Evolutionary conservation across 2,888 invertebrate genomes (phyloP).

Genomic region (Orchesellides sinensis): DNA sequence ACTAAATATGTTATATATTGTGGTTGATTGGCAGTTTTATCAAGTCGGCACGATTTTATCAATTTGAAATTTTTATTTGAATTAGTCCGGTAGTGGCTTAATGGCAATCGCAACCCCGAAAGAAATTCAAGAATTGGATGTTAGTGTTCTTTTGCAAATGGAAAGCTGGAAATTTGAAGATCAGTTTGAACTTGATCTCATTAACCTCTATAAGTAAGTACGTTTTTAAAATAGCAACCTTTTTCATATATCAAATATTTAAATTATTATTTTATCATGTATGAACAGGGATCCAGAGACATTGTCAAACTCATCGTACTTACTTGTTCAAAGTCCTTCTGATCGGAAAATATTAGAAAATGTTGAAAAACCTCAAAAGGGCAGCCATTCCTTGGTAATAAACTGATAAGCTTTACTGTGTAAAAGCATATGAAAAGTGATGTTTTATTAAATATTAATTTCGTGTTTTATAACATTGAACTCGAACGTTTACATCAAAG

Average conservation of each 20-base stretch:
- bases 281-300: conserved; percentile 83
- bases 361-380: conserved; percentile 76
- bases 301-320: conserved; percentile 88
- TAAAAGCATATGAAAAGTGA: no score
- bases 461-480: no score
- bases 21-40: not conserved
- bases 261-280: no score
- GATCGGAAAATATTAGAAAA: conserved; percentile 80
- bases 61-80: conserved; percentile 23
- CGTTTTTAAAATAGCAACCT: conserved; percentile 53
- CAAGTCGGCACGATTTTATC: not conserved
- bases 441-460: no score
- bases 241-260: not conserved
- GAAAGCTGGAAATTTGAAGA: conserved; percentile 94
- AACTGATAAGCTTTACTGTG: no score
- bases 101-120: conserved; percentile 96
- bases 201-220: conserved; percentile 85
- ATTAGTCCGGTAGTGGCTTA: conserved; percentile 86
- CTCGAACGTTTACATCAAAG: no score
- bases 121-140: conserved; percentile 98
- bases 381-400: conserved; percentile 84
- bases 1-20: not conserved
- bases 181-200: conserved; percentile 97
- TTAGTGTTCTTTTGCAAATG: conserved; percentile 91
- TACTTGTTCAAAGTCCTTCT: conserved; percentile 89